Percentiles rank a stretch among this genome's conserved stretches.
These are phyloP conservation scores for Fulica atra DNA, from an alignment of 2,113 vertebrate genomes.

Conservation along the genomic window DNA sequence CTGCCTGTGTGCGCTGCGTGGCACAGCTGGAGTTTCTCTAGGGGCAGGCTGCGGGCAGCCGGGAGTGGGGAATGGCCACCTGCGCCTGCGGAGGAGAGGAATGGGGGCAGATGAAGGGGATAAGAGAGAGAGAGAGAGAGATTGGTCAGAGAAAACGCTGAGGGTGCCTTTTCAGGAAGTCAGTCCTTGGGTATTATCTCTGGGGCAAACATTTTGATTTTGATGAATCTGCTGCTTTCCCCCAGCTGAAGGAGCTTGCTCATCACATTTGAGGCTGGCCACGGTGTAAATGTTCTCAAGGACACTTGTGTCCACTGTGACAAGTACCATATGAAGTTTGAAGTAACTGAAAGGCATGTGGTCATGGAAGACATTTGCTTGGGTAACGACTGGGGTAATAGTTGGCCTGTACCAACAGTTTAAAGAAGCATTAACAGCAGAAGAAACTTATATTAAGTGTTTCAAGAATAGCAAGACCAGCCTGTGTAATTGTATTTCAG, in stretches of 20 bases:
- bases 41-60: neutral
- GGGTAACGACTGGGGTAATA: neutral
- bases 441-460: neutral
- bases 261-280: neutral
- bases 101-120: neutral
- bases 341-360: neutral
- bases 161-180: neutral
- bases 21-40: neutral
- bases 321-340: neutral
- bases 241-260: neutral
- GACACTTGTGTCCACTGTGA: neutral
- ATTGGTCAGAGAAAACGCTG: neutral
- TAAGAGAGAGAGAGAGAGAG: neutral
- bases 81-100: neutral
- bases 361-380: neutral
- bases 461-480: neutral
- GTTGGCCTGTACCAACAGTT: neutral
- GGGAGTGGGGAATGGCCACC: neutral
- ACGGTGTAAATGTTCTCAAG: neutral
- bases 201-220: neutral
- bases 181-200: neutral
- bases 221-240: neutral
- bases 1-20: fast-evolving
- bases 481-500: conserved; percentile 19
- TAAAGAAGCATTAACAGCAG: neutral